Conservation (phyloP, 2,888 invertebrate genomes). For the Drosophila austrosaltans region DNA sequence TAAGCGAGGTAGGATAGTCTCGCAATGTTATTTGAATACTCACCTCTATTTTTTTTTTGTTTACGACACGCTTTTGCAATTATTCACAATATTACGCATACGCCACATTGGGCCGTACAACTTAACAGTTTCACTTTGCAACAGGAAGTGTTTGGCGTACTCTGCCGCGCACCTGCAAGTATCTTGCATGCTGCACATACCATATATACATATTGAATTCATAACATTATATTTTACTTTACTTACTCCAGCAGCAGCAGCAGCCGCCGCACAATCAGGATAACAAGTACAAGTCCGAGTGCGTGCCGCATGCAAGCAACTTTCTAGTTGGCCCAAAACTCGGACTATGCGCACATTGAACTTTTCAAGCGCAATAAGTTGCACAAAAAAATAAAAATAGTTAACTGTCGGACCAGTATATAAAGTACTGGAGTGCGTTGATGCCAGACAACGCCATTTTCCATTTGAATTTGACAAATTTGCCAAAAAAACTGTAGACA, state of each 20-base stretch:
- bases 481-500: slow-evolving; percentile 40
- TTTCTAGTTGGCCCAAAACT: slow-evolving; percentile 72
- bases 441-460: slow-evolving; percentile 58
- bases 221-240: slow-evolving; percentile 52
- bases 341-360: slow-evolving; percentile 69
- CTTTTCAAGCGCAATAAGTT: slow-evolving; percentile 66
- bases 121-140: slow-evolving; percentile 50
- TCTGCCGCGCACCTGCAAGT: slow-evolving; percentile 59
- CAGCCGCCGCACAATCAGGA: slow-evolving; percentile 61
- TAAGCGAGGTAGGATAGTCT: slow-evolving; percentile 56
- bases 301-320: slow-evolving; percentile 72
- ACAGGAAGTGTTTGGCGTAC: slow-evolving; percentile 62
- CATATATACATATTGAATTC: slow-evolving; percentile 35
- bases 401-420: slow-evolving; percentile 61
- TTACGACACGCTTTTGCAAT: slow-evolving; percentile 74
- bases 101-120: slow-evolving; percentile 48
- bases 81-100: slow-evolving; percentile 75
- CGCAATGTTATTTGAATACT: slow-evolving; percentile 51
- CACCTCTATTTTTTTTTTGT: slow-evolving; percentile 24
- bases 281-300: slow-evolving; percentile 65
- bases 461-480: slow-evolving; percentile 69
- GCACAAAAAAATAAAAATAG: slow-evolving; percentile 20
- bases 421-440: slow-evolving; percentile 48
- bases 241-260: slow-evolving; percentile 24
- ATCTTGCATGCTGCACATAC: slow-evolving; percentile 3